Percentiles rank a stretch among this genome's conserved stretches.
Conservation (phyloP, 1,140 invertebrate genomes). For the Drosophila fuyamai region DNA sequence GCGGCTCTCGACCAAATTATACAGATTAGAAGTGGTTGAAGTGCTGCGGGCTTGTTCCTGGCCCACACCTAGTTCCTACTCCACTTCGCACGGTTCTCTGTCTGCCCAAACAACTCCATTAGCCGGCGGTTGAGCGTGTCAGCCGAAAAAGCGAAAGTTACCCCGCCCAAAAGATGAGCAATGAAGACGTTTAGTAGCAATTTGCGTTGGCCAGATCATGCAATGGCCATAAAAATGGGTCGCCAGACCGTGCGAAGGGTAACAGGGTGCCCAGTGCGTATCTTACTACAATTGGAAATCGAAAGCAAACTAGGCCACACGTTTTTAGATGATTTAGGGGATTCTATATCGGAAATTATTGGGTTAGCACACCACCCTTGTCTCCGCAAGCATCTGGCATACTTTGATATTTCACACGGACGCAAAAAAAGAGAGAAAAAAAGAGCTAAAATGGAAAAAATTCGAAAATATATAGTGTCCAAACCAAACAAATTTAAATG, state of each 20-base stretch:
- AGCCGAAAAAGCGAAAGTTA: slow-evolving; percentile 73
- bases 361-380: no score
- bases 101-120: slow-evolving; percentile 58
- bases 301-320: slow-evolving; percentile 13
- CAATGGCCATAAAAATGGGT: slow-evolving; percentile 58
- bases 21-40: slow-evolving; percentile 67
- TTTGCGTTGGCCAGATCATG: slow-evolving; percentile 41
- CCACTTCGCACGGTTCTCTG: slow-evolving; percentile 59
- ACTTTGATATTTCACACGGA: no score
- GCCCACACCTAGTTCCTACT: slow-evolving; percentile 57
- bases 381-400: no score
- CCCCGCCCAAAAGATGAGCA: slow-evolving; percentile 34
- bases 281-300: slow-evolving; percentile 18
- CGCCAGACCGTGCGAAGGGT: slow-evolving; percentile 28
- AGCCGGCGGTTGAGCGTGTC: slow-evolving; percentile 26
- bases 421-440: no score
- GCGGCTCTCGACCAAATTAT: slow-evolving; percentile 60
- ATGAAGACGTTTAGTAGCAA: slow-evolving; percentile 53
- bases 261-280: slow-evolving; percentile 13
- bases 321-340: not conserved
- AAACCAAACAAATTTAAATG: no score
- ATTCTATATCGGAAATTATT: no score
- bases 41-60: slow-evolving; percentile 68
- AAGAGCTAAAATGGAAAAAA: no score
- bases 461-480: no score